These are phyloP conservation scores for Blastobasis lacticolella DNA, from an alignment of 2,888 invertebrate genomes.

Conservation along the genomic window DNA sequence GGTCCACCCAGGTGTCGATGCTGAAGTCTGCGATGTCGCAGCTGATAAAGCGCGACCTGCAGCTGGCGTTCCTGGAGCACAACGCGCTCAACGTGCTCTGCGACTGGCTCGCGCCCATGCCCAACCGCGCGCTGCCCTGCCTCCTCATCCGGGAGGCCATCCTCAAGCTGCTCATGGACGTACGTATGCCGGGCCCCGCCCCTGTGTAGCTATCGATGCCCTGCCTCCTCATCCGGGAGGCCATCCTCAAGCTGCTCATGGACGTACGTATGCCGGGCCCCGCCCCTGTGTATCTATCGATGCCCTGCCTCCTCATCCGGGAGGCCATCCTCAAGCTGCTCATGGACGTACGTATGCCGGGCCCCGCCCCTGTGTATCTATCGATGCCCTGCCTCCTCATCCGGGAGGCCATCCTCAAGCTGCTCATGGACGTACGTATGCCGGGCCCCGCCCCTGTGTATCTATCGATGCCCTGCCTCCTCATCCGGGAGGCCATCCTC, in stretches of 20 bases:
- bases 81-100: constrained; percentile 92
- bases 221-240: constrained; percentile 92
- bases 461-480: background rate
- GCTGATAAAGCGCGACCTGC: constrained; percentile 95
- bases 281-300: background rate
- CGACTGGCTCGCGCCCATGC: constrained; percentile 99
- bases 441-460: background rate
- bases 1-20: constrained; percentile 80
- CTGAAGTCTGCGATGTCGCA: constrained; percentile 91
- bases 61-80: constrained; percentile 96
- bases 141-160: constrained; percentile 92
- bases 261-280: constrained; percentile 74
- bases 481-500: background rate
- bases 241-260: constrained; percentile 83
- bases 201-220: constrained; percentile 79
- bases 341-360: background rate
- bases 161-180: constrained; percentile 84
- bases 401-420: constrained; percentile 87
- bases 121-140: constrained; percentile 96
- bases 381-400: constrained; percentile 85
- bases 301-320: constrained; percentile 89
- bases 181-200: constrained; percentile 65
- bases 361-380: background rate
- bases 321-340: constrained; percentile 85
- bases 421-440: constrained; percentile 28